Conservation (phyloP, 2,113 vertebrate genomes). For the Holacanthus passer region DNA sequence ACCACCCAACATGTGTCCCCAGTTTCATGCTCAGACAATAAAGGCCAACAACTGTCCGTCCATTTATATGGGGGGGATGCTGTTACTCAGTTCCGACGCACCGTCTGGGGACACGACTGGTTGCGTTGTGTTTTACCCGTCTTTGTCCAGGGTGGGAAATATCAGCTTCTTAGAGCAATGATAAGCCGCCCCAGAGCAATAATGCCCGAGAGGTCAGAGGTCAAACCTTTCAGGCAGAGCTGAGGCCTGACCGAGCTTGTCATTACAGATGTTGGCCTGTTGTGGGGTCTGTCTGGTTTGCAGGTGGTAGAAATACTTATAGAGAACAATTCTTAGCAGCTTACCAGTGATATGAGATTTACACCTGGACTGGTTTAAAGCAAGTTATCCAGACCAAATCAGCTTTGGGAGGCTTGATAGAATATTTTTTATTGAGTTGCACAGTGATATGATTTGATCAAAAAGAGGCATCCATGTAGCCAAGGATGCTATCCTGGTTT, state of each 20-base stretch:
- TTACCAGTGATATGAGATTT: conserved; percentile 34
- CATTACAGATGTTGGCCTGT: conserved; percentile 72
- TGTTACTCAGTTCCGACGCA: conserved; percentile 54
- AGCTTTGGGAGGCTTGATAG: conserved; percentile 22
- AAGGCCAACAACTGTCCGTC: conserved; percentile 78
- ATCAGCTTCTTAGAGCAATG: conserved; percentile 67
- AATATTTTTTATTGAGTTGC: conserved; percentile 22
- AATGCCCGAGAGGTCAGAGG: conserved; percentile 71
- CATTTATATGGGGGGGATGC: conserved; percentile 50
- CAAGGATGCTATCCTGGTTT: neutral
- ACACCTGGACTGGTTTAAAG: neutral
- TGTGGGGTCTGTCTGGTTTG: conserved; percentile 66
- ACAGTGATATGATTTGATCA: conserved; percentile 20
- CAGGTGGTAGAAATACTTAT: conserved; percentile 53
- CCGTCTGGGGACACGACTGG: conserved; percentile 65
- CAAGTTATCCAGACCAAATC: conserved; percentile 4
- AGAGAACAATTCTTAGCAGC: conserved; percentile 1
- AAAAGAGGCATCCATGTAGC: neutral
- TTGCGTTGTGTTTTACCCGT: conserved; percentile 45
- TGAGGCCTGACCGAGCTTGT: conserved; percentile 54
- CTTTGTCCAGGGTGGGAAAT: conserved; percentile 72
- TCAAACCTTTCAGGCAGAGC: conserved; percentile 77
- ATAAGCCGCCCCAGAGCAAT: conserved; percentile 58
- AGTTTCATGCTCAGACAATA: conserved; percentile 80
- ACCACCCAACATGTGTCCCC: conserved; percentile 87